phyloP scores from a whole-genome alignment of 1,140 invertebrate genomes.

The Trichonephila inaurata region DNA sequence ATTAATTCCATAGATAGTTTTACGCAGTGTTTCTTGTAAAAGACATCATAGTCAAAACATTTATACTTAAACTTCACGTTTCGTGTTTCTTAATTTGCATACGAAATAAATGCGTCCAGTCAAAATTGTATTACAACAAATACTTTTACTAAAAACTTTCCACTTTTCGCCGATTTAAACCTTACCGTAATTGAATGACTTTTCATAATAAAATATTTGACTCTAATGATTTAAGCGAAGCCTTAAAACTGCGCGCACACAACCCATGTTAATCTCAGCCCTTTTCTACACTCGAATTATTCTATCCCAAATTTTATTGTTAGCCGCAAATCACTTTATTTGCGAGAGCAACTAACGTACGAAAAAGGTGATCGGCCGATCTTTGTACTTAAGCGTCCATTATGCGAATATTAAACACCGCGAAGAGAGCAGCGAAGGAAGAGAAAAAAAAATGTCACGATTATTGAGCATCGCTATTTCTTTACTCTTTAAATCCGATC shows the following conservation, averaged over 20 bases:
- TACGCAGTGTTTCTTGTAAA: too few relatives aligned
- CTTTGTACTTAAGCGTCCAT: constrained; percentile 57
- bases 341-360: not conserved
- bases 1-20: too few relatives aligned
- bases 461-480: constrained; percentile 62
- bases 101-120: not conserved
- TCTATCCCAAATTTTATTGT: constrained; percentile 31
- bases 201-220: constrained; percentile 14
- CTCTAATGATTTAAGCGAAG: constrained; percentile 4
- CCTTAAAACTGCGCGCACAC: not conserved
- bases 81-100: not conserved
- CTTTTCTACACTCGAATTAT: not conserved
- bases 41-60: too few relatives aligned
- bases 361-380: not conserved
- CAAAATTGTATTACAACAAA: not conserved
- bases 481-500: constrained; percentile 74
- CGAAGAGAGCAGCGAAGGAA: not conserved
- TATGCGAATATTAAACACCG: constrained; percentile 68
- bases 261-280: not conserved
- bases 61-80: too few relatives aligned
- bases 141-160: not conserved
- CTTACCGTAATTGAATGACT: not conserved
- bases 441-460: constrained; percentile 46
- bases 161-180: not conserved
- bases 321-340: constrained; percentile 42